These are phyloP conservation scores for Catagonus wagneri DNA, from an alignment of 2,113 vertebrate species.

Conservation along the genomic window DNA sequence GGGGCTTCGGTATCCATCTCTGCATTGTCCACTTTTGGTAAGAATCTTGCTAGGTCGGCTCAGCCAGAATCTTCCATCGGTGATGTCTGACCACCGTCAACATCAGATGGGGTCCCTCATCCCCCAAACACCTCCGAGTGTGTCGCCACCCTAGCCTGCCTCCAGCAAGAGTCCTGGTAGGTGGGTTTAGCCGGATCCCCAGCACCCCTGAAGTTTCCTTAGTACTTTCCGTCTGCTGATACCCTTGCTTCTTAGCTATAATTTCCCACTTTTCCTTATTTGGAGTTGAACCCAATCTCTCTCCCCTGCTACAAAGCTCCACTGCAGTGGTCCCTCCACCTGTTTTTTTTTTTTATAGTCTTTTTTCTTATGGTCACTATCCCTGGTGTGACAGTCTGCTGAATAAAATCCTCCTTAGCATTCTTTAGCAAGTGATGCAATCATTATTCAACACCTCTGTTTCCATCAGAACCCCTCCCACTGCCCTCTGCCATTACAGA, in stretches of 20 bases:
- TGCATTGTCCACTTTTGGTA: background rate
- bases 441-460: background rate
- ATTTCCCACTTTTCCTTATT: background rate
- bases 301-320: background rate
- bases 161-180: background rate
- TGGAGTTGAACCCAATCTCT: background rate
- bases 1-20: fast-evolving
- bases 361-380: background rate
- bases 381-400: background rate
- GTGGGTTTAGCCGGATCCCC: background rate
- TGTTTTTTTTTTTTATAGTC: too few relatives aligned
- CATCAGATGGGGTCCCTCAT: background rate
- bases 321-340: too few relatives aligned
- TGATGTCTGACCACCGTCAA: background rate
- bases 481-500: background rate
- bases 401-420: background rate
- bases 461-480: background rate
- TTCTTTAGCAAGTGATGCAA: background rate
- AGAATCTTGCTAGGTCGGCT: background rate
- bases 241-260: background rate
- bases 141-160: background rate
- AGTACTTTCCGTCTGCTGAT: background rate
- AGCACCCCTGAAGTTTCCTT: background rate
- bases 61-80: background rate
- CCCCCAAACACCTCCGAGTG: too few relatives aligned